Evolutionary conservation across 2,797 vertebrate species (phyloP).

Genomic region (Galaxias olidus): DNA sequence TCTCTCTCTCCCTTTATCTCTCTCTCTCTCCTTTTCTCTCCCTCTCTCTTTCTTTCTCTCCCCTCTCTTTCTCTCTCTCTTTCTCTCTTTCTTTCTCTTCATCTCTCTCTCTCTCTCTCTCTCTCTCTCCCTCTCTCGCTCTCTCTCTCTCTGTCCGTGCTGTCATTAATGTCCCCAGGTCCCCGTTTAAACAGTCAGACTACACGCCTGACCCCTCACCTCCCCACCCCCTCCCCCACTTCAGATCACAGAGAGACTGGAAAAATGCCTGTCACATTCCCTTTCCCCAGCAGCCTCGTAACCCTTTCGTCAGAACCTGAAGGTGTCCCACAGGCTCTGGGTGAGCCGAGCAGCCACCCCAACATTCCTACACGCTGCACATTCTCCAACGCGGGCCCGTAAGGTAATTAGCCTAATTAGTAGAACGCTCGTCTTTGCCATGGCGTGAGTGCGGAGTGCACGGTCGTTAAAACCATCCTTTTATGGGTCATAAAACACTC

Average conservation of each 20-base stretch:
- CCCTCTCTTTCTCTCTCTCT: slow-evolving; percentile 2
- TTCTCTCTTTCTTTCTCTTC: not conserved
- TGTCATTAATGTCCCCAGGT: too few relatives aligned
- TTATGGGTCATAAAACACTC: slow-evolving; percentile 62
- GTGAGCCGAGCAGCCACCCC: too few relatives aligned
- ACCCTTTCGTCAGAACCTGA: not conserved
- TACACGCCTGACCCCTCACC: too few relatives aligned
- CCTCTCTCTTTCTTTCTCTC: slow-evolving; percentile 16
- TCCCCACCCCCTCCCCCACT: too few relatives aligned
- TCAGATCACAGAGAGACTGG: too few relatives aligned
- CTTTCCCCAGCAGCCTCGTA: too few relatives aligned
- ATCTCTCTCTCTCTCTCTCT: slow-evolving; percentile 2
- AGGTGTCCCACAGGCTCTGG: slow-evolving; percentile 37
- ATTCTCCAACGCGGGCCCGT: slow-evolving; percentile 15
- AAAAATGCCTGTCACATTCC: too few relatives aligned
- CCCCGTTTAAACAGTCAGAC: too few relatives aligned
- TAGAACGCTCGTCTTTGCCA: slow-evolving; percentile 42
- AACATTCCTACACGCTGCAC: too few relatives aligned
- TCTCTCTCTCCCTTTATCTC: too few relatives aligned
- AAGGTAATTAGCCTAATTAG: slow-evolving; percentile 71
- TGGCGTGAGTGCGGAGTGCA: slow-evolving; percentile 42
- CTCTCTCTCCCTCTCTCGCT: not conserved
- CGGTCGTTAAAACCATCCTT: slow-evolving; percentile 55
- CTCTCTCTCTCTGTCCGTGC: slow-evolving; percentile 11
- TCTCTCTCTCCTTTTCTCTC: not conserved